A percentile compares a stretch with the other conserved stretches of the same genome.
phyloP scores from a whole-genome alignment of 2,888 invertebrate species.

The Nasonia oneida region DNA sequence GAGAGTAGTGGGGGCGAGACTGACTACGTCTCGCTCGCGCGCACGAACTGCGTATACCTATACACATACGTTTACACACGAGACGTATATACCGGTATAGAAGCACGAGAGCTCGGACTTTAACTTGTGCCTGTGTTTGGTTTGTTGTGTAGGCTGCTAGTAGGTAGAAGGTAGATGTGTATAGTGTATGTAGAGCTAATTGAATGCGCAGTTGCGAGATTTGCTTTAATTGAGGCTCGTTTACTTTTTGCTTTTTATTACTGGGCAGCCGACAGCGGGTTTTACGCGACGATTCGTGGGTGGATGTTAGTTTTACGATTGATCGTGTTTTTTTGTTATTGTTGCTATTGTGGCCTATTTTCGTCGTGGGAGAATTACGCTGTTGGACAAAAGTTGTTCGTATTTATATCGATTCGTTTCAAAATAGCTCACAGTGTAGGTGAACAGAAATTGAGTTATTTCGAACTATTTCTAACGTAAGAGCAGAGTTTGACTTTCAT shows the following conservation, averaged over 20 bases:
- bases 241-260: neutral
- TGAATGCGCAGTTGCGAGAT: slow-evolving; percentile 30
- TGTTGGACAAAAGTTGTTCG: neutral
- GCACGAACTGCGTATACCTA: slow-evolving; percentile 26
- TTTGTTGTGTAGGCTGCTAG: neutral
- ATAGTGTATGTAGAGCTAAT: neutral
- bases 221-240: slow-evolving; percentile 17
- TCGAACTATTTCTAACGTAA: neutral
- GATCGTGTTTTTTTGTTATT: neutral
- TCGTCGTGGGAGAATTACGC: too few relatives aligned
- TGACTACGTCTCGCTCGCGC: slow-evolving; percentile 8
- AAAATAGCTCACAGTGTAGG: neutral
- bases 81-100: neutral
- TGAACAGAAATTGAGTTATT: neutral
- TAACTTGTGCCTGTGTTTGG: neutral
- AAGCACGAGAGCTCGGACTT: neutral
- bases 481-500: neutral
- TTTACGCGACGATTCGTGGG: neutral
- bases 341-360: neutral
- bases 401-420: neutral
- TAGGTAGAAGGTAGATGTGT: neutral
- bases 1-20: slow-evolving; percentile 24
- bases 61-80: neutral
- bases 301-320: too few relatives aligned
- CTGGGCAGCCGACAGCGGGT: neutral